A percentile compares a stretch with the other conserved stretches of the same genome.
Conservation (phyloP, 2,113 vertebrate genomes). For the Rattus rattus region DNA sequence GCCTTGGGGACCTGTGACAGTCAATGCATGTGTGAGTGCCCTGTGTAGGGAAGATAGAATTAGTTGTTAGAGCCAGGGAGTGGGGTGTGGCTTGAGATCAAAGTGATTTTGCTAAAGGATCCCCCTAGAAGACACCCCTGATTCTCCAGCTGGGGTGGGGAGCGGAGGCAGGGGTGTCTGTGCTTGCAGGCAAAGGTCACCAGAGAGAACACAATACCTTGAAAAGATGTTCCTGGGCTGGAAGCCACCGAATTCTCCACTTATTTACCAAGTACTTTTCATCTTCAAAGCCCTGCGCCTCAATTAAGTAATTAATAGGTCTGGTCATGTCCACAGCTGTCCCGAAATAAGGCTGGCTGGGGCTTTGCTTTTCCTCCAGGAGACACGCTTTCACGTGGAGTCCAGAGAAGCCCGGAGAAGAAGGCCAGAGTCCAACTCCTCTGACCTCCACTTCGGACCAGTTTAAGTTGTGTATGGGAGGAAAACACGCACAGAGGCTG, state of each 20-base stretch:
- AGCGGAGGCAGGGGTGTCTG: background rate
- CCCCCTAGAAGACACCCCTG: background rate
- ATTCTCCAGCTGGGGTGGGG: background rate
- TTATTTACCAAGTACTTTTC: background rate
- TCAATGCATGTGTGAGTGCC: fast-evolving
- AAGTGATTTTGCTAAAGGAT: background rate
- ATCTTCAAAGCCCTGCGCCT: slow-evolving; percentile 64
- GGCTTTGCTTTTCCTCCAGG: slow-evolving; percentile 5
- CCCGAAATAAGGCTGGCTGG: background rate
- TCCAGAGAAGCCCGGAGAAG: background rate
- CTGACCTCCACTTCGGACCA: fast-evolving
- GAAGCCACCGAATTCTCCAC: background rate
- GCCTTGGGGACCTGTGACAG: background rate
- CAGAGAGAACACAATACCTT: background rate
- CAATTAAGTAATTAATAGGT: slow-evolving; percentile 63
- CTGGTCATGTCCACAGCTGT: slow-evolving; percentile 8
- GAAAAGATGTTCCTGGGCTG: background rate
- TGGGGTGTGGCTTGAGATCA: background rate
- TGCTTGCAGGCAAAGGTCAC: background rate
- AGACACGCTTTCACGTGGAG: background rate
- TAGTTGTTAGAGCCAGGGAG: background rate
- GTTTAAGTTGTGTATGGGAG: fast-evolving
- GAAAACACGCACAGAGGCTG: fast-evolving
- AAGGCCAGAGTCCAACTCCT: background rate
- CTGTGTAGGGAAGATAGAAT: fast-evolving